A percentile compares a stretch with the other conserved stretches of the same genome.
phyloP scores from a whole-genome alignment of 2,888 invertebrate genomes.

The Agrochola litura region DNA sequence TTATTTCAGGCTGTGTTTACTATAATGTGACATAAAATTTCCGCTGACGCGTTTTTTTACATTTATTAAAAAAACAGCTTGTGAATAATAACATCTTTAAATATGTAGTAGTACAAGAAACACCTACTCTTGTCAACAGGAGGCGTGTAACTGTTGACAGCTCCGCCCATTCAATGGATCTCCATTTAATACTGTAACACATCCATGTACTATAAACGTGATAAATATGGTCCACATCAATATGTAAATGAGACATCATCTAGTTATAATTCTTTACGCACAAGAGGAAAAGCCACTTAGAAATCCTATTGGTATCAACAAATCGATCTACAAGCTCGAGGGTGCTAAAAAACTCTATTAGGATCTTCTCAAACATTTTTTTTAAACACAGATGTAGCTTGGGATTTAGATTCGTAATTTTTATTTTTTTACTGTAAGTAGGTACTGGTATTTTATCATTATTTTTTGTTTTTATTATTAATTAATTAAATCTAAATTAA shows the following conservation, averaged over 20 bases:
- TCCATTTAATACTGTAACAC: slow-evolving; percentile 18
- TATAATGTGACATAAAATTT: not conserved
- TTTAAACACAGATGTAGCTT: not conserved
- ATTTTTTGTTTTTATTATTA: too few relatives aligned
- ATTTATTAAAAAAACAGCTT: not conserved
- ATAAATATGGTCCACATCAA: not conserved
- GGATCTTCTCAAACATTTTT: not conserved
- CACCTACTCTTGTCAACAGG: slow-evolving; percentile 47
- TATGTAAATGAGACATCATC: not conserved
- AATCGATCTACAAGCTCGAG: not conserved
- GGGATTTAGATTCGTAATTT: too few relatives aligned
- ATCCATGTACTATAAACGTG: not conserved
- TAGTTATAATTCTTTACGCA: not conserved
- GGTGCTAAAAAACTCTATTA: not conserved
- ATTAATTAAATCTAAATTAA: too few relatives aligned
- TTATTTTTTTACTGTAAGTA: too few relatives aligned
- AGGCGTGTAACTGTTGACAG: slow-evolving; percentile 47
- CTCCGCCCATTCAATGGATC: slow-evolving; percentile 60
- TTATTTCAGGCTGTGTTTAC: not conserved
- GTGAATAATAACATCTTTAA: not conserved
- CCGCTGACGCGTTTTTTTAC: not conserved
- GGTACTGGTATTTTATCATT: too few relatives aligned
- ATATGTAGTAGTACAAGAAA: slow-evolving; percentile 13
- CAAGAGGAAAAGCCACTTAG: not conserved
- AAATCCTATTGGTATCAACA: not conserved